Base-by-base conservation (phyloP, 2,797 vertebrate genomes). In the Chelon auratus region DNA sequence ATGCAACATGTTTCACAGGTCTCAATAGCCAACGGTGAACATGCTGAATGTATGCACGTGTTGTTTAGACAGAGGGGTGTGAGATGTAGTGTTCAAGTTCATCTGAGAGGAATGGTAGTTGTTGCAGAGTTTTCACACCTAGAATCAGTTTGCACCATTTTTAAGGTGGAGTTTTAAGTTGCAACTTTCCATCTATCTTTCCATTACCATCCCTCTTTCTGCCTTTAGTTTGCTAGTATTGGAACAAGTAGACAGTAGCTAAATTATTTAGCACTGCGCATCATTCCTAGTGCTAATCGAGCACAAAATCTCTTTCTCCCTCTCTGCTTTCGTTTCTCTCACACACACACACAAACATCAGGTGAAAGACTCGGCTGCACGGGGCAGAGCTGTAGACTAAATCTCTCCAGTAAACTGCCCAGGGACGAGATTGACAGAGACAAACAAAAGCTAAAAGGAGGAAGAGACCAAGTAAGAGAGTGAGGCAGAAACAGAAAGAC, bases 221-320 rank as follows among this genome's bases (percentile, higher is more conserved):
- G 22, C n/a, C 39, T 61, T 13, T 12, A 54, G n/a, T 69, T 74
- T 1, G 3, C 61, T 18, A 47, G 36, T 59, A 63, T 50, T 73
- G 66, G 73, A 78, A 80, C 52, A 81, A 72, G 56, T 12, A 83
- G 77, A 84, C 55, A 78, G 67, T 62, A 72, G 70, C 47, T 87
- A 80, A 85, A 87, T 90, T 61, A 87, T 85, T 87, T 80, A 87
- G 71, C 55, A 82, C 24, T 63, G 68, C 17, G 2, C 43, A 65
- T 72, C 48, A 68, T 43, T 80, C 57, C 54, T 60, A 61, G 71
- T 79, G 53, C 67, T 83, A 83, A 89, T 78, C 53, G 14, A 57
- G 47, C 55, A 66, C 47, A 71, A 43, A 66, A 55, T 63, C 64
- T 58, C 24, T 18, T 33, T 51, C 15, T 47, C 60, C 12, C 11